These are phyloP conservation scores for Thymelicus sylvestris DNA, from an alignment of 2,888 invertebrate genomes.

Conservation along the genomic window DNA sequence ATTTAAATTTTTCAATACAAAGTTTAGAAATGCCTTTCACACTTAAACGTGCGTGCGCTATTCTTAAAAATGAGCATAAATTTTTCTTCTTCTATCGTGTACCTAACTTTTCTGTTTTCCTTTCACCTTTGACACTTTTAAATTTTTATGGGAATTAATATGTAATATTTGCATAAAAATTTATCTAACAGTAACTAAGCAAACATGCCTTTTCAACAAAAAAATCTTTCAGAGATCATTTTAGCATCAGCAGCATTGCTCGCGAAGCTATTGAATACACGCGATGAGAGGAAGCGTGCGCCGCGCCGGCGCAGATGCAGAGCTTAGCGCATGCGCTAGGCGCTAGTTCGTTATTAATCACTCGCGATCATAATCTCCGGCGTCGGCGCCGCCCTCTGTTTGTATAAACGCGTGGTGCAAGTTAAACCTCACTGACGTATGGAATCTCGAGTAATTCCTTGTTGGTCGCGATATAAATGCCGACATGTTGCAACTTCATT, in stretches of 20 bases:
- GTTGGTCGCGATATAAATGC: slow-evolving; percentile 18
- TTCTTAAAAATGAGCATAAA: too few species aligned
- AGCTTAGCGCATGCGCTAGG: slow-evolving; percentile 53
- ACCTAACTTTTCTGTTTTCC: too few species aligned
- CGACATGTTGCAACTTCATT: slow-evolving; percentile 28
- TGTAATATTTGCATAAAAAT: too few species aligned
- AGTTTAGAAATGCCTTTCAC: too few species aligned
- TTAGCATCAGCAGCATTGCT: slow-evolving; percentile 35
- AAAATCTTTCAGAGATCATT: slow-evolving; percentile 2
- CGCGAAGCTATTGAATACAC: slow-evolving; percentile 39
- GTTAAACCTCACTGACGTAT: slow-evolving; percentile 46
- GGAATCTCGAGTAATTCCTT: slow-evolving; percentile 33
- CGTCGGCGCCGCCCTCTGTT: slow-evolving; percentile 75
- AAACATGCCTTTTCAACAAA: too few species aligned
- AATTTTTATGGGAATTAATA: too few species aligned
- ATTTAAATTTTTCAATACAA: too few species aligned
- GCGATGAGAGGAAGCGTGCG: slow-evolving; percentile 33
- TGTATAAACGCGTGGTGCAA: slow-evolving; percentile 76
- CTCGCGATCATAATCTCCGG: slow-evolving; percentile 75
- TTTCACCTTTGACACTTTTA: too few species aligned
- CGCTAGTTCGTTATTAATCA: slow-evolving; percentile 76
- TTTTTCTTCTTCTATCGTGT: too few species aligned
- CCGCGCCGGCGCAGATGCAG: slow-evolving; percentile 13
- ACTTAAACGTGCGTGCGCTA: too few species aligned
- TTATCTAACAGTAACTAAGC: too few species aligned